Conservation (phyloP, 2,888 invertebrate species). For the Scaptomyza parva region DNA sequence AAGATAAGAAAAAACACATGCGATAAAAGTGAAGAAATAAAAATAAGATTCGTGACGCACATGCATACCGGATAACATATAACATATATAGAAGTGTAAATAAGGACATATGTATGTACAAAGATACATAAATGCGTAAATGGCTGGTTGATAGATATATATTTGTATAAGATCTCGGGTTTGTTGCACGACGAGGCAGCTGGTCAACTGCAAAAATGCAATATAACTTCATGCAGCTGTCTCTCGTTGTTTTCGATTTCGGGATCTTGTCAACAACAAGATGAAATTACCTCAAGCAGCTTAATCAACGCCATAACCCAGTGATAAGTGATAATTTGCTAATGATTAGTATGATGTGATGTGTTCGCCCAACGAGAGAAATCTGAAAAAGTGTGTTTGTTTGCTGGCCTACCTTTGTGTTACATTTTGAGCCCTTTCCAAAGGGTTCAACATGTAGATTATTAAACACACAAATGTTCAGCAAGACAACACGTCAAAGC, state of each 20-base stretch:
- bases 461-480: slow-evolving; percentile 75
- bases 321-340: slow-evolving; percentile 44
- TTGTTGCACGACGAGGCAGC: slow-evolving; percentile 84
- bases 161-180: slow-evolving; percentile 83
- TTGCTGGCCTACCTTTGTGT: slow-evolving; percentile 80
- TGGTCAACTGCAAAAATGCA: slow-evolving; percentile 60
- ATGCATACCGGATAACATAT: slow-evolving; percentile 32
- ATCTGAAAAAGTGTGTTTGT: slow-evolving; percentile 80
- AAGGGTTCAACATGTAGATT: slow-evolving; percentile 46
- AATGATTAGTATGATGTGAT: slow-evolving; percentile 3
- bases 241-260: slow-evolving; percentile 85
- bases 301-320: slow-evolving; percentile 33
- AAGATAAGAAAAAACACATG: slow-evolving; percentile 61
- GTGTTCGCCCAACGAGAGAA: slow-evolving; percentile 37
- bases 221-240: slow-evolving; percentile 78
- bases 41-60: slow-evolving; percentile 63
- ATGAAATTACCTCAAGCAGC: slow-evolving; percentile 32
- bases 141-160: slow-evolving; percentile 42
- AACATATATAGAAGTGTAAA: neutral
- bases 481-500: slow-evolving; percentile 78
- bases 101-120: neutral
- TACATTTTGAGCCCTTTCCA: slow-evolving; percentile 37
- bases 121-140: slow-evolving; percentile 12
- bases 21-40: slow-evolving; percentile 64
- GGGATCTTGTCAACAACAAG: slow-evolving; percentile 84